phyloP scores from a whole-genome alignment of 1,140 invertebrate genomes.

The Schlechtendalia chinensis region DNA sequence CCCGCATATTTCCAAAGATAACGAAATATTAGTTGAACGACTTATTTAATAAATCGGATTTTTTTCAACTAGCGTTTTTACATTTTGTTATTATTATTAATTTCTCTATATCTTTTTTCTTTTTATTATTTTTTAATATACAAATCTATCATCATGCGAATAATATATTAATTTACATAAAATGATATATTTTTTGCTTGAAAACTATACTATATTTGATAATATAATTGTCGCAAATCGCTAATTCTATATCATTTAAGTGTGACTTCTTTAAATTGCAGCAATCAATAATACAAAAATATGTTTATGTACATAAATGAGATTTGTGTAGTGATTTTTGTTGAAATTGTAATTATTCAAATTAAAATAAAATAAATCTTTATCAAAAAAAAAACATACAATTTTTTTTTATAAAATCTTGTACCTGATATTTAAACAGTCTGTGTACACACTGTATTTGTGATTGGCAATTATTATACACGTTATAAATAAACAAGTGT shows the following conservation, averaged over 20 bases:
- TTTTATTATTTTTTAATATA: background rate
- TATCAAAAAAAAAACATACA: background rate
- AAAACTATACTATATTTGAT: constrained; percentile 3
- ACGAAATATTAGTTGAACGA: constrained; percentile 15
- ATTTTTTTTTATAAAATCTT: too few relatives aligned
- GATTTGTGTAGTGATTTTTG: constrained; percentile 22
- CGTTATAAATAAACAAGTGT: too few relatives aligned
- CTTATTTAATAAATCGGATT: constrained; percentile 35
- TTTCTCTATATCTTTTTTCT: constrained; percentile 18
- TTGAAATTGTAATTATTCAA: constrained; percentile 26
- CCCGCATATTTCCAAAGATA: background rate
- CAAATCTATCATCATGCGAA: background rate
- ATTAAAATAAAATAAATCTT: constrained; percentile 6
- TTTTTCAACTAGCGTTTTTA: constrained; percentile 29
- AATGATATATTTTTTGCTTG: constrained; percentile 17
- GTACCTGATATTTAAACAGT: too few relatives aligned
- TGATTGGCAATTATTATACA: too few relatives aligned
- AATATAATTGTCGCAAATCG: background rate
- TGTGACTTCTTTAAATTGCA: background rate
- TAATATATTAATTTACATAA: background rate
- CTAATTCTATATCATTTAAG: background rate
- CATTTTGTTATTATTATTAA: constrained; percentile 23
- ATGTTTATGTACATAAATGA: constrained; percentile 30
- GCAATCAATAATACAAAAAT: constrained; percentile 18
- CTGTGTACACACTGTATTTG: too few relatives aligned